Conservation (phyloP, 2,797 vertebrate species). For the Pelodytes ibericus region DNA sequence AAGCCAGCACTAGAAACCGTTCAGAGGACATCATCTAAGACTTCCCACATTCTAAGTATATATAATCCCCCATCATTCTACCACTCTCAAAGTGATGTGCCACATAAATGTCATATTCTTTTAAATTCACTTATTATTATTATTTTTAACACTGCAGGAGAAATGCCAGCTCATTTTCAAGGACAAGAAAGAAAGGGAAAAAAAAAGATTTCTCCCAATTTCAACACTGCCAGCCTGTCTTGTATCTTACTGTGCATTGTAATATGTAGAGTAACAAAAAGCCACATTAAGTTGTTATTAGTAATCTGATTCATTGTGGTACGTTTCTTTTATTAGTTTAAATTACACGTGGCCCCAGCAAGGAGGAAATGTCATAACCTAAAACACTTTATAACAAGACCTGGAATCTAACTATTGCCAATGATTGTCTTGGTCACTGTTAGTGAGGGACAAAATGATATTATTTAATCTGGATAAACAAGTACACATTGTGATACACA, state of each 20-base stretch:
- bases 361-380: too few relatives aligned
- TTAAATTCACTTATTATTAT: conserved; percentile 26
- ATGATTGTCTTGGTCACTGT: too few relatives aligned
- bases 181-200: conserved; percentile 16
- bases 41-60: conserved; percentile 25
- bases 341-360: too few relatives aligned
- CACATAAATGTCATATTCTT: conserved; percentile 39
- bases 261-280: conserved; percentile 23
- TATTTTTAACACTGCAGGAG: conserved; percentile 27
- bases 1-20: conserved; percentile 29
- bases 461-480: too few relatives aligned
- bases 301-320: conserved; percentile 23
- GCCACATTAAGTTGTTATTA: conserved; percentile 31
- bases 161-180: conserved; percentile 16
- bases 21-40: conserved; percentile 42
- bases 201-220: background rate
- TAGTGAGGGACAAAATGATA: too few relatives aligned
- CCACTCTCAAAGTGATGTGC: conserved; percentile 15
- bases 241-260: conserved; percentile 9
- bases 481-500: too few relatives aligned
- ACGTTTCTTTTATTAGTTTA: background rate
- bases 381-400: too few relatives aligned
- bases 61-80: conserved; percentile 28
- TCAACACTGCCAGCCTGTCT: background rate
- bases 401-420: too few relatives aligned